Conservation (phyloP, 1,140 invertebrate genomes). For the Ceratina australensis region DNA sequence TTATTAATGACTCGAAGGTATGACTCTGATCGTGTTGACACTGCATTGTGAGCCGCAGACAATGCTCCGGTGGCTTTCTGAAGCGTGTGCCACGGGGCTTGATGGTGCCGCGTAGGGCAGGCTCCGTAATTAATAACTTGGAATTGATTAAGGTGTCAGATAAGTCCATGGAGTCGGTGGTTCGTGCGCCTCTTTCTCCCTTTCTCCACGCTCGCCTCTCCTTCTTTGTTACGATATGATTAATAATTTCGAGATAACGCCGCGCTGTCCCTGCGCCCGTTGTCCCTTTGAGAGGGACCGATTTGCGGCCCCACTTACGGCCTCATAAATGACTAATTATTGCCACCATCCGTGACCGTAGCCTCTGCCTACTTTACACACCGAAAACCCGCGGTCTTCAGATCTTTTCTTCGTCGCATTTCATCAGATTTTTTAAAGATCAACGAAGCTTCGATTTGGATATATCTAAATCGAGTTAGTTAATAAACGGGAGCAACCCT, state of each 20-base stretch:
- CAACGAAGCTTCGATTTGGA: too few species aligned
- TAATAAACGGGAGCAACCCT: conserved; percentile 39
- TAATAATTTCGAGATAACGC: conserved; percentile 78
- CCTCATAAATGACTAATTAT: conserved; percentile 78
- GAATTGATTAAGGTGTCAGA: conserved; percentile 79
- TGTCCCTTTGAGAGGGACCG: conserved; percentile 68
- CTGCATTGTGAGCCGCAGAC: conserved; percentile 73
- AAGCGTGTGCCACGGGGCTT: conserved; percentile 44
- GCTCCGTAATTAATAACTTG: conserved; percentile 77
- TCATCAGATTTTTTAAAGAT: too few species aligned
- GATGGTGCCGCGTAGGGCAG: conserved; percentile 43
- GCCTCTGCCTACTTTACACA: not conserved
- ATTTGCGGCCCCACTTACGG: conserved; percentile 76
- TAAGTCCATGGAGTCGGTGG: conserved; percentile 68
- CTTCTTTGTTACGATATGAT: conserved; percentile 73
- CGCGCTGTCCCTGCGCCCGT: conserved; percentile 59
- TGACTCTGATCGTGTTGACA: conserved; percentile 74
- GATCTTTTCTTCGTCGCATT: too few species aligned
- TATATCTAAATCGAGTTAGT: conserved; percentile 19
- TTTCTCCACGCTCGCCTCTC: conserved; percentile 40
- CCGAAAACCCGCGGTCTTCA: too few species aligned
- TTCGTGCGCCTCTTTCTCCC: conserved; percentile 51
- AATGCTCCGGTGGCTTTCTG: conserved; percentile 66
- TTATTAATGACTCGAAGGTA: conserved; percentile 76
- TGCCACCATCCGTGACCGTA: conserved; percentile 39